A percentile compares a stretch with the other conserved stretches of the same genome.
These are phyloP conservation scores for Euwallacea fornicatus DNA, from an alignment of 1,140 invertebrate genomes.

Conservation along the genomic window DNA sequence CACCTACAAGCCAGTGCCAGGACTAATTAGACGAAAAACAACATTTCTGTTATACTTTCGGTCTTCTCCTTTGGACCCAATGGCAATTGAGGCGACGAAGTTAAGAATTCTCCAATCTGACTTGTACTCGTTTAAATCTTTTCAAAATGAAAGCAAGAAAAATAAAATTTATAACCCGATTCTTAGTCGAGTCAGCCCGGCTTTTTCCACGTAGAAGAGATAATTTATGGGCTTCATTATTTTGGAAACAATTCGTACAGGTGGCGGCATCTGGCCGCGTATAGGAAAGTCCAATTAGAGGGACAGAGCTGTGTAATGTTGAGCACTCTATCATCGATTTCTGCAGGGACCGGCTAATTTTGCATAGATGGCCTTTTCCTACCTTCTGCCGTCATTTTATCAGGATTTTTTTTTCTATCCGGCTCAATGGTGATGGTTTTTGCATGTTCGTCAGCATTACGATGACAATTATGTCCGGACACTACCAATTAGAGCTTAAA, in stretches of 20 bases:
- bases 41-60: no score
- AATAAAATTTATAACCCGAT: constrained; percentile 14
- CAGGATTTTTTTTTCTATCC: not conserved
- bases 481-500: no score
- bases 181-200: constrained; percentile 3
- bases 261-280: constrained; percentile 14
- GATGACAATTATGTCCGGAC: no score
- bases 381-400: not conserved
- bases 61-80: no score
- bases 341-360: not conserved
- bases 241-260: constrained; percentile 14
- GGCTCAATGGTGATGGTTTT: no score
- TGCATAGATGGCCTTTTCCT: constrained; percentile 2
- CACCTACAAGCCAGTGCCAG: constrained; percentile 2
- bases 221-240: constrained; percentile 23
- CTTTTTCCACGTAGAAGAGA: constrained; percentile 2
- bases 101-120: not conserved
- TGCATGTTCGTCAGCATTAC: no score
- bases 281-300: constrained; percentile 6
- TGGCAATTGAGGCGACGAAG: no score
- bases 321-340: constrained; percentile 22
- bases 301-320: constrained; percentile 20
- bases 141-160: not conserved
- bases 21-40: constrained; percentile 9
- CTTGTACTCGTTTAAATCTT: not conserved